Percentiles rank a stretch among this genome's conserved stretches.
Conservation (phyloP, 2,797 vertebrate species). For the Phalloptychus januarius region DNA sequence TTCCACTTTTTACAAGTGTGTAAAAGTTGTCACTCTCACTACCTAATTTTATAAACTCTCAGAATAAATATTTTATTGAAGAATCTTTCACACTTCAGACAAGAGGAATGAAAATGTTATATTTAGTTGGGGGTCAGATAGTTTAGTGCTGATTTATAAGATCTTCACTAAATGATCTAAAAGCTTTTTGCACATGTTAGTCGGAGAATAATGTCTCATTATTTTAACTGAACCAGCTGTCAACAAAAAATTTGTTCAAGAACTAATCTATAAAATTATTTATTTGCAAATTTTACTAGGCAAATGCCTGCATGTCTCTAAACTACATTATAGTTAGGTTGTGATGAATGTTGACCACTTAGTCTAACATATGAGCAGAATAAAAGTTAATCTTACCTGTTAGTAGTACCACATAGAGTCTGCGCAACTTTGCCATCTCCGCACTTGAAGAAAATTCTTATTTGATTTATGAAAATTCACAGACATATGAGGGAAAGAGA, state of each 20-base stretch:
- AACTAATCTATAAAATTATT: neutral
- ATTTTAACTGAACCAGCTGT: neutral
- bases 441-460: conserved; percentile 38
- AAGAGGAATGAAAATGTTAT: neutral
- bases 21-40: neutral
- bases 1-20: neutral
- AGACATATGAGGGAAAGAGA: conserved; percentile 32
- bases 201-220: neutral
- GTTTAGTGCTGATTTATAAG: conserved; percentile 12
- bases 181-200: conserved; percentile 20
- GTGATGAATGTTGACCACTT: neutral
- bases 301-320: neutral
- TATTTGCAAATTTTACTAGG: neutral
- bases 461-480: conserved; percentile 29
- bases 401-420: conserved; percentile 56
- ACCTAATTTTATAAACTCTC: neutral
- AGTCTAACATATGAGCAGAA: neutral
- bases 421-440: conserved; percentile 67
- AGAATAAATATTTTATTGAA: conserved; percentile 1
- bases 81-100: neutral
- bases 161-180: conserved; percentile 54
- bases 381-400: conserved; percentile 59
- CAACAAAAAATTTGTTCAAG: conserved; percentile 2
- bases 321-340: neutral
- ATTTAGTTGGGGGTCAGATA: conserved; percentile 2